Evolutionary conservation across 2,888 invertebrate genomes (phyloP).

Genomic region (Hirtodrosophila confusa): DNA sequence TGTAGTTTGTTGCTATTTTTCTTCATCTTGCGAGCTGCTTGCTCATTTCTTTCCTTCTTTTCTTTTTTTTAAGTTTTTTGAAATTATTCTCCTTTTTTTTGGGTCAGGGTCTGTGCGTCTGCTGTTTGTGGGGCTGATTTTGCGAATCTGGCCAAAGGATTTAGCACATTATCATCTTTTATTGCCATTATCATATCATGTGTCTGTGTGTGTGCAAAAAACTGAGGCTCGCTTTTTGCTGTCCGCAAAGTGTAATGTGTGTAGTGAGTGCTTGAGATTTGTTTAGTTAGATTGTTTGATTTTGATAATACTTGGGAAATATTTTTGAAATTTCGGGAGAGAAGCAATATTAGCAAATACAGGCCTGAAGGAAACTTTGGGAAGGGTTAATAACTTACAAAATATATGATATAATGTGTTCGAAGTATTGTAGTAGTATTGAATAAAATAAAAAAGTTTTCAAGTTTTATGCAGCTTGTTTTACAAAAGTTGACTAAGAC

Average conservation of each 20-base stretch:
- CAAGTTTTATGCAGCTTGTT: too few relatives aligned
- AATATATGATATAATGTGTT: too few relatives aligned
- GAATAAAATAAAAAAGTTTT: too few relatives aligned
- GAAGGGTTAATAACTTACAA: too few relatives aligned
- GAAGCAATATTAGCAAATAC: too few relatives aligned
- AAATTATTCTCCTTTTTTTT: slow-evolving; percentile 48
- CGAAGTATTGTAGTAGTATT: too few relatives aligned
- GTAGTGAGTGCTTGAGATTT: slow-evolving; percentile 38
- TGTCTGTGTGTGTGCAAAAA: slow-evolving; percentile 43
- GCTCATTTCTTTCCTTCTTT: slow-evolving; percentile 14
- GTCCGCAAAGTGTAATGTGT: slow-evolving; percentile 41
- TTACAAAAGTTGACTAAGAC: too few relatives aligned
- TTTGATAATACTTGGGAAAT: too few relatives aligned
- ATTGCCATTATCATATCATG: slow-evolving; percentile 73
- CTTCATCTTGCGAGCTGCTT: slow-evolving; percentile 42
- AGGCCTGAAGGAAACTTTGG: too few relatives aligned
- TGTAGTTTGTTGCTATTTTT: slow-evolving; percentile 44
- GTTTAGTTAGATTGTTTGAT: not conserved
- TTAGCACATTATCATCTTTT: slow-evolving; percentile 74
- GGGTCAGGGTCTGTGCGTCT: not conserved
- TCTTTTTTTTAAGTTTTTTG: slow-evolving; percentile 38
- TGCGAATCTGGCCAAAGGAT: slow-evolving; percentile 77
- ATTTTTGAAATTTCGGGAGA: too few relatives aligned
- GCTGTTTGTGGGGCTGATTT: slow-evolving; percentile 48
- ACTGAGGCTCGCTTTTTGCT: slow-evolving; percentile 22